Base-by-base conservation (phyloP, 2,888 invertebrate species). In the Scaptomyza flava region DNA sequence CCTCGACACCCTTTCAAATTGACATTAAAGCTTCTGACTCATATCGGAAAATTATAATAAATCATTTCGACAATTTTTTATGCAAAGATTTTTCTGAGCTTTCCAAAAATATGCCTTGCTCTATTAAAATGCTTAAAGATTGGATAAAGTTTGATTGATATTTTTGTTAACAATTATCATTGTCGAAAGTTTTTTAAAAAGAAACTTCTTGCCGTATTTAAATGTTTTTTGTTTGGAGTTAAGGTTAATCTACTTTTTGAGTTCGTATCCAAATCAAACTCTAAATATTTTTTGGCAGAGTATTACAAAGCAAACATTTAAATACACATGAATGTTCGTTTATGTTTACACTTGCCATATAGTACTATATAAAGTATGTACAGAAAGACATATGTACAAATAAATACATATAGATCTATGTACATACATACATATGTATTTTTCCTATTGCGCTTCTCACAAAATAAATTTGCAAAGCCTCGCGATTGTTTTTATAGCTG, bases 381-480 rank as follows among this genome's bases (percentile, higher is more conserved):
- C 31, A 14, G 23, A 47, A 17, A 31, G 48, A 17, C 17, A 33
- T 33, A 43, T 17, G 43, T 17, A 50, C n/a, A 41, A 41, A 20
- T 41, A 50, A 14, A 41, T 34, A 48, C 30, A 46, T 17, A 30
- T n/a, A 42, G 33, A 14, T 51, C 34, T 23, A 41, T 17, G 2
- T 23, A 11, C 14, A 30, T 45, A 34, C 45, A 20, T 60, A 67
- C 57, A 1, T 17, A 17, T 14, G 41, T 52, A 12, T 20, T 59
- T 58, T 74, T 53, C 57, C 38, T 38, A 23, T 23, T 1, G 23
- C 23, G 17, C 17, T 17, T 17, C 30, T 62, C 62, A 45, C 48
- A 63, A 71, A 75, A 65, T 53, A 70, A 47, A 71, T 75, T 80
- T 58, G 72, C 72, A 76, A 66, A 63, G 69, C 17, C 36, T 58